Evolutionary conservation across 2,888 invertebrate species (phyloP), one percentile per base, ranked within the genome.

Genomic region (Salticus scenicus): DNA sequence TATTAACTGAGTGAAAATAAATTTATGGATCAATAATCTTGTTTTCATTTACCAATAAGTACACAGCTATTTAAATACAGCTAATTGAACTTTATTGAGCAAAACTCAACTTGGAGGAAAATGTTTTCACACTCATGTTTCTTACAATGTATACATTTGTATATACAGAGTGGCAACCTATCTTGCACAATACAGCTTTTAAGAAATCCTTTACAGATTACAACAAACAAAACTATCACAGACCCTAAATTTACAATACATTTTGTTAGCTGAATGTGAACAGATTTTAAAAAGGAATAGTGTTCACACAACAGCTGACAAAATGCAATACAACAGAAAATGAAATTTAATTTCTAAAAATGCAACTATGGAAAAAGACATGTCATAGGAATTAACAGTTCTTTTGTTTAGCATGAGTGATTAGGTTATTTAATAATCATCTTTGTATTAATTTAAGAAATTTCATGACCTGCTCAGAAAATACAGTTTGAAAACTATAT

Each of bases 11-110:
- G n/a, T n/a, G n/a, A n/a, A n/a, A n/a, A n/a, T n/a, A n/a, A n/a
- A n/a, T n/a, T n/a, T n/a, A n/a, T n/a, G n/a, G n/a, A n/a, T n/a
- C n/a, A n/a, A n/a, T n/a, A n/a, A n/a, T n/a, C n/a, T n/a, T n/a
- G n/a, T n/a, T n/a, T n/a, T n/a, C n/a, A n/a, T n/a, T n/a, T n/a
- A n/a, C n/a, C n/a, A n/a, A 64, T 12, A 30, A 24, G 27, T 4
- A 64, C 17, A 27, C 30, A 64, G 20, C 20, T 31, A 42, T 30
- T 31, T 63, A 31, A 28, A 74, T 79, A 79, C 78, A 79, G 84
- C 84, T 79, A 85, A 85, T 74, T 74, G 74, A 79, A 85, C 80
- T 86, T 86, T 86, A 86, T 86, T 86, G 71, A 80, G 86, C 85
- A 85, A 85, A 85, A 85, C 80, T 80, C 86, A 80, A 80, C 72